Percentiles rank a stretch among this genome's conserved stretches.
phyloP scores from a whole-genome alignment of 1,140 invertebrate species.

The Marisa cornuarietis region DNA sequence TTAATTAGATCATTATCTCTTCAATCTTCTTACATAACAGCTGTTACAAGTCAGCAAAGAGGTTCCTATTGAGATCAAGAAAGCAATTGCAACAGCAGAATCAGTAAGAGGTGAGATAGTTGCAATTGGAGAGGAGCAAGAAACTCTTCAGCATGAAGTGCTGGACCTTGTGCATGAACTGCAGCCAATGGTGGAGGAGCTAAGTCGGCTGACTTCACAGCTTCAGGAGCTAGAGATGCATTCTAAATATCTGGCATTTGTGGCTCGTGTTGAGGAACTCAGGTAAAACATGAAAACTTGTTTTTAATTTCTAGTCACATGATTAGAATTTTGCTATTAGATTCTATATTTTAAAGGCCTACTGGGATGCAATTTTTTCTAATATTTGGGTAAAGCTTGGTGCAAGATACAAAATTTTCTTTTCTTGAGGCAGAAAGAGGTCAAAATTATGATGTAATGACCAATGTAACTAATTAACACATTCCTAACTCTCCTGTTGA shows the following conservation, averaged over 20 bases:
- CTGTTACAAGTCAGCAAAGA: conserved; percentile 72
- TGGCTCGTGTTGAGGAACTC: conserved; percentile 75
- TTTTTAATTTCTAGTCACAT: background rate
- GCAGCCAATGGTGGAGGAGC: conserved; percentile 66
- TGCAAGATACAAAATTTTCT: too few relatives aligned
- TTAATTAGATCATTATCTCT: conserved; percentile 14
- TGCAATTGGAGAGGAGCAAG: conserved; percentile 66
- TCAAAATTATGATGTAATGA: too few relatives aligned
- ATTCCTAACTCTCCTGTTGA: too few relatives aligned
- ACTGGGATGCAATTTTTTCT: too few relatives aligned
- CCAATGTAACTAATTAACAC: too few relatives aligned
- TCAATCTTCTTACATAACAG: conserved; percentile 63
- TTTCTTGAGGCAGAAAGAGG: too few relatives aligned
- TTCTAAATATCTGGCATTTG: conserved; percentile 73
- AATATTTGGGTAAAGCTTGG: too few relatives aligned
- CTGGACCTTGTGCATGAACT: conserved; percentile 66
- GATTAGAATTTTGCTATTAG: too few relatives aligned
- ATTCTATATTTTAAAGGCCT: too few relatives aligned
- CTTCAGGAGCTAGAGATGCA: conserved; percentile 73
- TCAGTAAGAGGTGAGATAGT: conserved; percentile 68
- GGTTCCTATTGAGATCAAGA: conserved; percentile 72
- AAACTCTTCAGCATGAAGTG: conserved; percentile 67
- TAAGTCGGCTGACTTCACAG: conserved; percentile 69
- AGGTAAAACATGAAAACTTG: conserved; percentile 65
- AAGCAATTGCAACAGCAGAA: conserved; percentile 71